Evolutionary conservation across 2,797 vertebrate genomes (phyloP).

Genomic region (Dendrocincla fuliginosa): DNA sequence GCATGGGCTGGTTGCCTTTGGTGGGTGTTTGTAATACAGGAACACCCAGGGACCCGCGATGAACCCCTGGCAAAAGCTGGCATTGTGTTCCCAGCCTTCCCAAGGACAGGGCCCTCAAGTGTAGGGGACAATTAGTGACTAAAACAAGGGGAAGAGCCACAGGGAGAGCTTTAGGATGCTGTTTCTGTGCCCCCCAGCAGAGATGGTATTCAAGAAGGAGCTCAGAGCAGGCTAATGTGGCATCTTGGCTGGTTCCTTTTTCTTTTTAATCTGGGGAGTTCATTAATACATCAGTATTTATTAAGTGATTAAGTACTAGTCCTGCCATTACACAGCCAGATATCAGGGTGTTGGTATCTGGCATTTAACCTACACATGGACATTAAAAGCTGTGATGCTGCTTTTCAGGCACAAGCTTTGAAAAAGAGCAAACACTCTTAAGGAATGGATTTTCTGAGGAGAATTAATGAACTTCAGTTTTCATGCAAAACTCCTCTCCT

Average conservation of each 20-base stretch:
- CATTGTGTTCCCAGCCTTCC: neutral
- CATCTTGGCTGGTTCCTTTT: neutral
- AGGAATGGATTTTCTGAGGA: neutral
- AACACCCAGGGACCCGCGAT: neutral
- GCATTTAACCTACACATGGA: neutral
- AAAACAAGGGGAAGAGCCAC: neutral
- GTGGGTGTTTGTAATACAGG: neutral
- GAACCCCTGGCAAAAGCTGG: neutral
- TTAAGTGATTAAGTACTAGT: neutral
- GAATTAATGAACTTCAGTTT: neutral
- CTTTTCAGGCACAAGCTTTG: neutral
- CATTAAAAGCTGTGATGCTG: neutral
- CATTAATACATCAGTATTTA: neutral
- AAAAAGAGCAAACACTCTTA: neutral
- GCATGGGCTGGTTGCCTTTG: neutral
- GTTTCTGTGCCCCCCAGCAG: neutral
- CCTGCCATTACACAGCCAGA: neutral
- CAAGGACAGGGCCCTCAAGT: neutral
- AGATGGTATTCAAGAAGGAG: neutral
- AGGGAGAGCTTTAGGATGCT: accelerated
- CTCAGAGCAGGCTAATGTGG: neutral
- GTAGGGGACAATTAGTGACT: neutral
- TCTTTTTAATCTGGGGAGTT: neutral
- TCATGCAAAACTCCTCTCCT: neutral
- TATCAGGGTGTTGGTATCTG: neutral